Evolutionary conservation across 1,140 invertebrate genomes (phyloP), one percentile per base, ranked within the genome.

Genomic region (Heliconius himera): DNA sequence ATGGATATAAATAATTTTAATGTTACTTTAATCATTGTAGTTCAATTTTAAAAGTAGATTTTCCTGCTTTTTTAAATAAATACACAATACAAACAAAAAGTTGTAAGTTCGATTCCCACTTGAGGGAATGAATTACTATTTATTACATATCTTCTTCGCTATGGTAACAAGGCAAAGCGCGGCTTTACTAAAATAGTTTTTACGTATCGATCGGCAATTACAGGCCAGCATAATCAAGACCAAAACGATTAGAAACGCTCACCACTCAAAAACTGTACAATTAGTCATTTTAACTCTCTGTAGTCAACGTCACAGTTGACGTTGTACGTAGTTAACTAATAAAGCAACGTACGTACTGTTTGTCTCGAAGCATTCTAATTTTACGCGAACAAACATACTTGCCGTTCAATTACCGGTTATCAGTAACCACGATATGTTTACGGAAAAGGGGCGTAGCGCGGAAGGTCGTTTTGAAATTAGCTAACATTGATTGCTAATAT

Each of bases 321-420:
- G 70, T 74, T 22, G 38, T 22, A 20, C 41, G 49, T 73, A 72
- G 74, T 80, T 83, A 83, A 80, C 80, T 83, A 81, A 83, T 83
- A 74, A 83, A 74, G 51, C 38, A 70, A 51, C 56, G n/a, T 71
- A 78, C 82, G 76, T 51, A 72, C 75, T 83, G 83, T 82, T 83
- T 84, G 72, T 51, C 74, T 49, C 76, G 56, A 74, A 54, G 74
- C 82, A 73, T 82, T 87, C 83, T 88, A 87, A 87, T 86, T 88
- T 85, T 82, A 82, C 76, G 73, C 26, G 71, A 76, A 81, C 66
- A 82, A 83, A 84, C 82, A 83, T 70, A 79, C 78, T 78, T 75
- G 73, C 78, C 76, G 76, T 82, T 85, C 83, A 87, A 87, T 87
- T 87, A 87, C 81, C 83, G 78, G 83, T 84, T 83, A 85, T 84